Evolutionary conservation across 2,797 vertebrate species (phyloP).

Genomic region (Melanotaenia boesemani): DNA sequence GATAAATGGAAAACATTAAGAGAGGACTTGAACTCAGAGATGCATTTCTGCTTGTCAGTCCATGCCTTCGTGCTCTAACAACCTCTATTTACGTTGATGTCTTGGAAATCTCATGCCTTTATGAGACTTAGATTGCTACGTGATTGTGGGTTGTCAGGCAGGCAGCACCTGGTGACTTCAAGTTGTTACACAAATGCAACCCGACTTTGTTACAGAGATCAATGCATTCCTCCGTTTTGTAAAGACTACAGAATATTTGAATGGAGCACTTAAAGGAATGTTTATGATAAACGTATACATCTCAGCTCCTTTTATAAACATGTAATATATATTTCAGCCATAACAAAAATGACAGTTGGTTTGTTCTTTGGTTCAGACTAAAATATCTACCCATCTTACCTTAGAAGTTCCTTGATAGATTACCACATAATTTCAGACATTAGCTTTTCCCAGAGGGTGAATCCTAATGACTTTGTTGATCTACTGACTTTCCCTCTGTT

Average conservation of each 20-base stretch:
- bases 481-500: neutral
- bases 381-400: slow-evolving; percentile 11
- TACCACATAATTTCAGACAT: slow-evolving; percentile 6
- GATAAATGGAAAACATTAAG: slow-evolving; percentile 79
- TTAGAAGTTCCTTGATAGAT: slow-evolving; percentile 1
- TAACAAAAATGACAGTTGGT: neutral
- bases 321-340: neutral
- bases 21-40: slow-evolving; percentile 75
- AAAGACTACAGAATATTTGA: slow-evolving; percentile 4
- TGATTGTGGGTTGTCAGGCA: slow-evolving; percentile 51
- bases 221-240: neutral
- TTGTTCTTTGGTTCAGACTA: neutral
- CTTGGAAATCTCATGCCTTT: slow-evolving; percentile 52
- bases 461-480: slow-evolving; percentile 18
- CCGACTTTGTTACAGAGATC: slow-evolving; percentile 28
- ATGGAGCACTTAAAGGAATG: neutral
- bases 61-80: slow-evolving; percentile 58
- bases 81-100: slow-evolving; percentile 72
- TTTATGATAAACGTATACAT: neutral
- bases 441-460: slow-evolving; percentile 11
- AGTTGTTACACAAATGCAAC: slow-evolving; percentile 31
- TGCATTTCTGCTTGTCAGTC: slow-evolving; percentile 75
- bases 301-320: neutral
- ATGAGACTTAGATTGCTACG: slow-evolving; percentile 45
- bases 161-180: slow-evolving; percentile 31